A percentile compares a stretch with the other conserved stretches of the same genome.
phyloP scores from a whole-genome alignment of 2,113 vertebrate genomes.

The Tautogolabrus adspersus region DNA sequence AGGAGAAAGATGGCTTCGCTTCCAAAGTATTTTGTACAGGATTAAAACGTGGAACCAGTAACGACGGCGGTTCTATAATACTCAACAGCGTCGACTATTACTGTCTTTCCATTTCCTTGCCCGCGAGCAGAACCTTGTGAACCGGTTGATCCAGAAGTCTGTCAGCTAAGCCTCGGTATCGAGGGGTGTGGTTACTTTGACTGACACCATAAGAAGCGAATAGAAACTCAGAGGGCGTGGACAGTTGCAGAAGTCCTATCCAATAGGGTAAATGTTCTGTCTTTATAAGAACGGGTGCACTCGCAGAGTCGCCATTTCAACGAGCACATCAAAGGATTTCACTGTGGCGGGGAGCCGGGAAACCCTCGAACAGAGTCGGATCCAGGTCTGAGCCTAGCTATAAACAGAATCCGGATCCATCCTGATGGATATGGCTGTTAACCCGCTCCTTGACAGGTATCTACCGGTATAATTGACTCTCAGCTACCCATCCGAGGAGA shows the following conservation, averaged over 20 bases:
- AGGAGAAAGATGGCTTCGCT: constrained; percentile 20
- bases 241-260: background rate
- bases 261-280: constrained; percentile 71
- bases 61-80: background rate
- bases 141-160: constrained; percentile 45
- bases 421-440: constrained; percentile 85
- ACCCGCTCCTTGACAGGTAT: constrained; percentile 86
- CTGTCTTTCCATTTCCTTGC: constrained; percentile 38
- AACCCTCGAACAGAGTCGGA: constrained; percentile 68
- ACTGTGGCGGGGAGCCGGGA: constrained; percentile 47
- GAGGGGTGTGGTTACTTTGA: constrained; percentile 64
- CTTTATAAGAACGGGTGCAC: constrained; percentile 82
- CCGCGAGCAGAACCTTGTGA: constrained; percentile 45
- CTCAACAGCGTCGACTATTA: constrained; percentile 39
- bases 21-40: constrained; percentile 10
- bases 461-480: constrained; percentile 77
- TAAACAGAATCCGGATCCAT: constrained; percentile 86
- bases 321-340: constrained; percentile 60
- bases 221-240: constrained; percentile 64
- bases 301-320: constrained; percentile 83
- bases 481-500: constrained; percentile 58
- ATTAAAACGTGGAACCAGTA: constrained; percentile 40
- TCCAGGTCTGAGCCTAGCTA: constrained; percentile 69
- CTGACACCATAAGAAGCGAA: constrained; percentile 41
- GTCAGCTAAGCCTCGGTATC: background rate